Conservation (phyloP, 2,797 vertebrate genomes). For the Prionace glauca region DNA sequence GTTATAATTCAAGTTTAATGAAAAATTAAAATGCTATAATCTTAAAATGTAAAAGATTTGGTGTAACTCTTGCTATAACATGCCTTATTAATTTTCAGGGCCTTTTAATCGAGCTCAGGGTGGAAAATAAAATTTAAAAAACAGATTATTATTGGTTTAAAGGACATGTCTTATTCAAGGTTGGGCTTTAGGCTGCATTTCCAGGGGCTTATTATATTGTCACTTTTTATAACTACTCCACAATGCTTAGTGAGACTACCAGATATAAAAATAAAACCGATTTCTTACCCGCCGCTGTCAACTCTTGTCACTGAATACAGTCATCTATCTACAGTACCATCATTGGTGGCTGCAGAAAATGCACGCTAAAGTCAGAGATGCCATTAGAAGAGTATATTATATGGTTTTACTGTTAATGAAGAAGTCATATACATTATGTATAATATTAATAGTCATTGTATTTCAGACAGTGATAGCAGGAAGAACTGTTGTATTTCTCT, state of each 20-base stretch:
- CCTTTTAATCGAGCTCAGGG: conserved; percentile 24
- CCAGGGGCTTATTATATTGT: conserved; percentile 27
- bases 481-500: background rate
- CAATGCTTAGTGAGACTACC: background rate
- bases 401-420: conserved; percentile 2
- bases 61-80: conserved; percentile 43
- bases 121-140: conserved; percentile 34
- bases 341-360: background rate
- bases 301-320: background rate
- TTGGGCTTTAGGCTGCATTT: conserved; percentile 25
- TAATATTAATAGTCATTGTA: background rate
- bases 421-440: background rate
- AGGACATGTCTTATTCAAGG: conserved; percentile 35
- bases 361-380: background rate
- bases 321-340: background rate
- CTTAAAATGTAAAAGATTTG: conserved; percentile 36
- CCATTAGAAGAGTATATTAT: background rate
- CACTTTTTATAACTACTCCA: conserved; percentile 25
- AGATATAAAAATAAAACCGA: conserved; percentile 8
- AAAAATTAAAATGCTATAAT: conserved; percentile 43
- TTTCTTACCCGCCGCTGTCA: background rate
- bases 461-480: background rate
- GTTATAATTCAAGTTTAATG: conserved; percentile 45
- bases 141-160: conserved; percentile 36
- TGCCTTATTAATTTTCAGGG: conserved; percentile 47